Evolutionary conservation across 2,888 invertebrate genomes (phyloP).

Genomic region (Liposcelis brunnea): DNA sequence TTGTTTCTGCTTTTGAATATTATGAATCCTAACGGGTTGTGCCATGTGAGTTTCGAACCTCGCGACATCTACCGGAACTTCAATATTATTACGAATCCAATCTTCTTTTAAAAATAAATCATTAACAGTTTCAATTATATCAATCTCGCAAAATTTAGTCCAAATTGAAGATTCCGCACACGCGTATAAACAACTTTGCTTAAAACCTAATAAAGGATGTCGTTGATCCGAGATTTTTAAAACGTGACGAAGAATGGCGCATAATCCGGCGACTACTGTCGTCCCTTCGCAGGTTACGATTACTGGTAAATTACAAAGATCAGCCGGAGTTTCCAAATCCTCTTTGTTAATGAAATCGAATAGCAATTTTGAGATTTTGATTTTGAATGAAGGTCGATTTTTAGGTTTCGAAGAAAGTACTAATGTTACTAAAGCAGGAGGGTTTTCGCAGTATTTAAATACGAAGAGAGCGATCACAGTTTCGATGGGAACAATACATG

Average conservation of each 20-base stretch:
- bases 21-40: conserved; percentile 70
- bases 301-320: conserved; percentile 42
- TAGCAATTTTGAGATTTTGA: conserved; percentile 24
- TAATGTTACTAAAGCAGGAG: conserved; percentile 28
- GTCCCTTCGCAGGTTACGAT: conserved; percentile 32
- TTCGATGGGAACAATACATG: conserved; percentile 34
- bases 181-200: conserved; percentile 59
- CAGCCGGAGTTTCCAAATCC: conserved; percentile 27
- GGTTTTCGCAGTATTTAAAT: conserved; percentile 37
- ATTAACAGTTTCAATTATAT: conserved; percentile 42
- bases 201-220: conserved; percentile 38
- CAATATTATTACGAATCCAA: conserved; percentile 19
- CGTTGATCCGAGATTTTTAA: conserved; percentile 4
- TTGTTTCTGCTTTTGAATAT: conserved; percentile 58
- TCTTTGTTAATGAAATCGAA: conserved; percentile 14
- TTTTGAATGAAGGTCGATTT: conserved; percentile 20
- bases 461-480: conserved; percentile 44
- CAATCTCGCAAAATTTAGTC: conserved; percentile 77
- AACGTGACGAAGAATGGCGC: conserved; percentile 51
- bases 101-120: conserved; percentile 5
- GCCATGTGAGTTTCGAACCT: conserved; percentile 71
- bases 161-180: conserved; percentile 73
- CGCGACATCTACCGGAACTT: conserved; percentile 49
- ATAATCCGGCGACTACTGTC: conserved; percentile 56
- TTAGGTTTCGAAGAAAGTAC: conserved; percentile 20